These are phyloP conservation scores for Eubasilissa splendida DNA, from an alignment of 2,888 invertebrate genomes.

Conservation along the genomic window DNA sequence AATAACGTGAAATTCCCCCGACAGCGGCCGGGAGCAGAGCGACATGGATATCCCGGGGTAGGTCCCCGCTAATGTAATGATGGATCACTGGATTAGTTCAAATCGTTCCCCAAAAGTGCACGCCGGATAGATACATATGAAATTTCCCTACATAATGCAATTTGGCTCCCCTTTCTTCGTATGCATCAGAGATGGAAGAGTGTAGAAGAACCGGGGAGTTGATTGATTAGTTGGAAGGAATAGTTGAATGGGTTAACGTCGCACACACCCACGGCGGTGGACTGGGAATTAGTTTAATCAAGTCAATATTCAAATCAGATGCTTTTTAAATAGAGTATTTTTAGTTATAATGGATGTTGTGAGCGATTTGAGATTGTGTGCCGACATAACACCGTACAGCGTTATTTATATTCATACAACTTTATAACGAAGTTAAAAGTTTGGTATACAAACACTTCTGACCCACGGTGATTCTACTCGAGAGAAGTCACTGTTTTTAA, in stretches of 20 bases:
- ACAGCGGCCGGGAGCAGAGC: constrained; percentile 15
- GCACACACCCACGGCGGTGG: constrained; percentile 24
- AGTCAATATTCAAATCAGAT: constrained; percentile 30
- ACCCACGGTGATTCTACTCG: too few relatives aligned
- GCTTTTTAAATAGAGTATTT: constrained; percentile 20
- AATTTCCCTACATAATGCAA: constrained; percentile 59
- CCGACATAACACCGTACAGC: not conserved
- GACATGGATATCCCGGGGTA: constrained; percentile 45
- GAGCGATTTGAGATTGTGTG: not conserved
- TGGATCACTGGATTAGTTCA: constrained; percentile 59
- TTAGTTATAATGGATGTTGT: constrained; percentile 10
- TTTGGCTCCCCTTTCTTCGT: constrained; percentile 51
- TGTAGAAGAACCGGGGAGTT: constrained; percentile 43
- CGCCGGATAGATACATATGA: constrained; percentile 58
- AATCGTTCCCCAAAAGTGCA: constrained; percentile 59
- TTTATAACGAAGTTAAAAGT: too few relatives aligned
- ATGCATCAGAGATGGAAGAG: constrained; percentile 37
- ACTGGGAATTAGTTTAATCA: constrained; percentile 33
- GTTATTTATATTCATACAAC: too few relatives aligned
- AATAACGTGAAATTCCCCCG: constrained; percentile 39
- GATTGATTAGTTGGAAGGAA: constrained; percentile 58
- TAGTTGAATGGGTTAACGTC: constrained; percentile 57
- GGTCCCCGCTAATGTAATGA: constrained; percentile 58
- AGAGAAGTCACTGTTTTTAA: too few relatives aligned
- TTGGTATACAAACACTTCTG: too few relatives aligned